phyloP scores from a whole-genome alignment of 1,140 invertebrate species.

The Drosophila sturtevanti region DNA sequence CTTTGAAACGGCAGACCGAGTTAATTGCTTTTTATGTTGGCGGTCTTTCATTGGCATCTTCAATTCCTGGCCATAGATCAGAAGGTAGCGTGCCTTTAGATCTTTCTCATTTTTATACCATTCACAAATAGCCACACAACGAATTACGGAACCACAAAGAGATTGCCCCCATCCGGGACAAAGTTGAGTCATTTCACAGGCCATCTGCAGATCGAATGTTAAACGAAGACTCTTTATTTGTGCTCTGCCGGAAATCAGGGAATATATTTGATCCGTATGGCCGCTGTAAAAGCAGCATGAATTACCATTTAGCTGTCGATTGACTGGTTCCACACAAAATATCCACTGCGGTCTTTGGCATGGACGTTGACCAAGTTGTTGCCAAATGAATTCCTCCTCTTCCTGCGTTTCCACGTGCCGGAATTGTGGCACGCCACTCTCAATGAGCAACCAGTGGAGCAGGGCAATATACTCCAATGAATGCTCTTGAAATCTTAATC shows the following conservation, averaged over 20 bases:
- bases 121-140: constrained; percentile 26
- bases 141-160: constrained; percentile 19
- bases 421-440: constrained; percentile 15
- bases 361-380: not conserved
- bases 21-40: not conserved
- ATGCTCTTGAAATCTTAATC: not conserved
- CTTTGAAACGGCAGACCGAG: not conserved
- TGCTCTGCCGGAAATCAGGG: not conserved
- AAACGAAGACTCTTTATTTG: not conserved
- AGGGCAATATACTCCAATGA: constrained; percentile 1
- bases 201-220: constrained; percentile 6
- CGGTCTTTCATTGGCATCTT: not conserved
- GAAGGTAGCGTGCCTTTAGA: constrained; percentile 10
- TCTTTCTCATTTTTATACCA: not conserved
- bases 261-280: constrained; percentile 15
- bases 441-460: constrained; percentile 24
- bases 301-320: not conserved
- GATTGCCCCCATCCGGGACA: constrained; percentile 22
- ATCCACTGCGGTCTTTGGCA: not conserved
- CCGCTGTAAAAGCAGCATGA: constrained; percentile 15
- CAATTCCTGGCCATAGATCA: constrained; percentile 14
- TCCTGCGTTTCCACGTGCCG: not conserved
- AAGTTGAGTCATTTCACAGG: constrained; percentile 6
- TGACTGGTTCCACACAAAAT: not conserved
- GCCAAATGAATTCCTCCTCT: constrained; percentile 8